A percentile compares a stretch with the other conserved stretches of the same genome.
phyloP scores from a whole-genome alignment of 2,888 invertebrate species.

The Apoderus coryli region DNA sequence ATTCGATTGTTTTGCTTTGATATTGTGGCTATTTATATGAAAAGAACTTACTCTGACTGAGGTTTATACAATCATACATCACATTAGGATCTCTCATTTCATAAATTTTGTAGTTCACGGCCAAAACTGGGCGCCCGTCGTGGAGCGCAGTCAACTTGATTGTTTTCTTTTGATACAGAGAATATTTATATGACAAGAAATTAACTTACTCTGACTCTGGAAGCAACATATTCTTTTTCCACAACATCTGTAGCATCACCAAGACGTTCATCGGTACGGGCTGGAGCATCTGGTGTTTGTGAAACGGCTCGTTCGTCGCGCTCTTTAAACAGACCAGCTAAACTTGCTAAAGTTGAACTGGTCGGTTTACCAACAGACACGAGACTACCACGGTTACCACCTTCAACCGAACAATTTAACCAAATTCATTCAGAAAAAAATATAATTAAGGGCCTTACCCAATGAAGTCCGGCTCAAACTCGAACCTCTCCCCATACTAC shows the following conservation, averaged over 20 bases:
- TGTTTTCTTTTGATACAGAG: too few species aligned
- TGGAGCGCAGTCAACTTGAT: too few species aligned
- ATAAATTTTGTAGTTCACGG: too few species aligned
- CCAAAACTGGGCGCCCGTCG: too few species aligned
- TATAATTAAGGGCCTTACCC: slow-evolving; percentile 28
- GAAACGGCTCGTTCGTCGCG: slow-evolving; percentile 29
- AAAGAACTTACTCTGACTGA: too few species aligned
- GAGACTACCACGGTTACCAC: slow-evolving; percentile 67
- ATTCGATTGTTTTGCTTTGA: too few species aligned
- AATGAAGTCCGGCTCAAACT: slow-evolving; percentile 46
- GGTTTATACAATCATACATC: too few species aligned
- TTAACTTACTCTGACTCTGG: slow-evolving; percentile 20
- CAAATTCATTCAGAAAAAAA: slow-evolving; percentile 3
- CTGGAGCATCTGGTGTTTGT: slow-evolving; percentile 25
- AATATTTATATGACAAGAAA: too few species aligned
- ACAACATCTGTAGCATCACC: slow-evolving; percentile 27
- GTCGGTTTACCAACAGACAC: slow-evolving; percentile 80
- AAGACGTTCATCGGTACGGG: slow-evolving; percentile 22
- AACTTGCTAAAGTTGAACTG: slow-evolving; percentile 67
- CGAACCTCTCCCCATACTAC: slow-evolving; percentile 36
- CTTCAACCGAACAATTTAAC: slow-evolving; percentile 22
- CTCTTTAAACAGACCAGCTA: slow-evolving; percentile 62
- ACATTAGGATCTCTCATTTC: too few species aligned
- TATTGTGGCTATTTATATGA: too few species aligned
- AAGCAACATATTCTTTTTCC: slow-evolving; percentile 18